Base-by-base conservation (phyloP, 30 jellyfish, hydroid and myxozoan species). In the Rhopilema esculentum region DNA sequence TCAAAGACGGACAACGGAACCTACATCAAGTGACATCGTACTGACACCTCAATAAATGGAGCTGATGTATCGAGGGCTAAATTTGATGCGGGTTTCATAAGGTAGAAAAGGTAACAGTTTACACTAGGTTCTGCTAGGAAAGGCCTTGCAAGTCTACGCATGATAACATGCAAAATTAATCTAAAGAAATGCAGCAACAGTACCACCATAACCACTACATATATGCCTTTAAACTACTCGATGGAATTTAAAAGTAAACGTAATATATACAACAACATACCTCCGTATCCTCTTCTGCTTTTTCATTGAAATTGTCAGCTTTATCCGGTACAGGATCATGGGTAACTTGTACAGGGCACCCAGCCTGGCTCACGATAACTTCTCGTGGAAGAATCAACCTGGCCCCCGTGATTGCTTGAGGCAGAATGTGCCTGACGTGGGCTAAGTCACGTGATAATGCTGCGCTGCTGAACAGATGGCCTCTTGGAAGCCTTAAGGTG, bases 361-460 rank as follows among this genome's bases (percentile, higher is more conserved):
- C 80, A 4, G 90, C 8, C 72, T 66, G 82, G 53, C 50, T 26
- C 20, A n/a, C 31, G n/a, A 27, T 79, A 1, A 57, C 29, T 16
- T 80, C 90, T 24, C 82, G 19, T 0, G 83, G 82, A 1, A 80
- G 64, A 67, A 32, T 27, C 16, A 80, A 33, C 27, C 82, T 75
- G 16, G 94, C 26, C 7, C 86, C 94, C 18, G 53, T 81, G 66
- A 85, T 22, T 8, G 84, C 31, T 17, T 69, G 84, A 25, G 94
- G 88, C 68, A 85, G 68, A 24, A 84, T 33, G 76, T 84, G 88
- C 19, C 93, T 48, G 16, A 53, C 87, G 72, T 84, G 84, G 75
- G 69, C 72, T 16, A 84, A 22, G 53, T 75, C 84, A 30, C 93
- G 87, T 30, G 93, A 28, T 32, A 73, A 24, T 24, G 63, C 77